These are phyloP conservation scores for Mixornis gularis DNA, from an alignment of 2,113 vertebrate genomes.

Conservation along the genomic window DNA sequence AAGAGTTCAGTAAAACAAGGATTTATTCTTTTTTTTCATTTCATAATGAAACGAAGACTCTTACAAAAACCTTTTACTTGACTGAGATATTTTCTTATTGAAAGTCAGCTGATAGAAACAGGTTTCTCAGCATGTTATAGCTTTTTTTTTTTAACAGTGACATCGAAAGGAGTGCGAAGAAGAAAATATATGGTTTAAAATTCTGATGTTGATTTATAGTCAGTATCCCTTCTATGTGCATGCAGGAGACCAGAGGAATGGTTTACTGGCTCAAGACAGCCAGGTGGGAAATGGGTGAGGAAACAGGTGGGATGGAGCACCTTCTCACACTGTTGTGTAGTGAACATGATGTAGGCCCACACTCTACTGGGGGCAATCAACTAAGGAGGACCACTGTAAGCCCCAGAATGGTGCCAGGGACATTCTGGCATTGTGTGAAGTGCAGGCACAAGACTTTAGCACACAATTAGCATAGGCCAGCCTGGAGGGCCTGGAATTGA, in stretches of 20 bases:
- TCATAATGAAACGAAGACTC: background rate
- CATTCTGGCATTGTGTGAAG: background rate
- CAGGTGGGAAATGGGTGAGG: background rate
- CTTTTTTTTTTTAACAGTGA: background rate
- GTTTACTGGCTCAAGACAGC: background rate
- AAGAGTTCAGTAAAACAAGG: background rate
- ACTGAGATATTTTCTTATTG: background rate
- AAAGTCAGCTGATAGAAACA: background rate
- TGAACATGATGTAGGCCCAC: rapidly evolving
- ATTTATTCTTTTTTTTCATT: background rate
- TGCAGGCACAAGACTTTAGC: background rate
- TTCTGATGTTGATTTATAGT: background rate
- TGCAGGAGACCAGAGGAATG: background rate
- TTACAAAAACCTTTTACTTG: background rate
- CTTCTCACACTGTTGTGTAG: background rate
- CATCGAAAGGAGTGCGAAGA: background rate
- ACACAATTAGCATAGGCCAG: too few species aligned
- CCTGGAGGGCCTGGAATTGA: too few species aligned
- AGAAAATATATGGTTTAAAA: background rate
- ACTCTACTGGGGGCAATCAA: rapidly evolving
- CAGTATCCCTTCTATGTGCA: background rate
- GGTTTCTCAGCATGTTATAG: background rate
- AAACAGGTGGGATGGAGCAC: background rate
- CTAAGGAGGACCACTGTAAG: rapidly evolving
- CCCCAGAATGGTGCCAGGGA: background rate